Evolutionary conservation across 2,888 invertebrate genomes (phyloP).

Genomic region (Nemotelus nigrinus): DNA sequence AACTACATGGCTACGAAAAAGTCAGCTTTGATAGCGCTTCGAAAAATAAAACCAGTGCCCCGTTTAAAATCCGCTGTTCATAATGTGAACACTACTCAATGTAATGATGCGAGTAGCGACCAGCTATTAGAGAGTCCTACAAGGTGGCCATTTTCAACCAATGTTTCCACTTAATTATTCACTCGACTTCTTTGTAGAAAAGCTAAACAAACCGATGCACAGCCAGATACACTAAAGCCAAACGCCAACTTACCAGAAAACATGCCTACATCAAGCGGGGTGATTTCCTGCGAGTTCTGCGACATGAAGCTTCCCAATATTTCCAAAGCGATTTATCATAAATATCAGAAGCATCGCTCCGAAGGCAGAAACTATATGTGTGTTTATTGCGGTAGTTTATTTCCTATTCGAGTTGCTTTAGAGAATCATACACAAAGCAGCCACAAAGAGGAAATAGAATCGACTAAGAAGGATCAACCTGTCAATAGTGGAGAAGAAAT

Average conservation of each 20-base stretch:
- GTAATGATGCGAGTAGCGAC: no score
- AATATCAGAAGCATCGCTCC: conserved; percentile 73
- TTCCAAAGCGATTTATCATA: conserved; percentile 74
- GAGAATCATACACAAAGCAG: conserved; percentile 43
- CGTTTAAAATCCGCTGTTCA: no score
- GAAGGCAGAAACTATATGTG: conserved; percentile 73
- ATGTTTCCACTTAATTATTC: no score
- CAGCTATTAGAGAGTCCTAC: no score
- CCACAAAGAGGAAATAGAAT: conserved; percentile 51
- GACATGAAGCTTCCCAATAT: conserved; percentile 69
- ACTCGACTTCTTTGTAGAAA: no score
- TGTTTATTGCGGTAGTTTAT: conserved; percentile 74
- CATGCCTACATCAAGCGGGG: conserved; percentile 59
- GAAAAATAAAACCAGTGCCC: no score
- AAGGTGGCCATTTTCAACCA: no score
- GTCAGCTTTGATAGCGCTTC: no score
- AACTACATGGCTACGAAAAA: conserved; percentile 55
- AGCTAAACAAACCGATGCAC: no score
- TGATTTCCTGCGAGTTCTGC: conserved; percentile 71
- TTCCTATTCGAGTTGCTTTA: conserved; percentile 70
- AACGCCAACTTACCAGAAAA: no score
- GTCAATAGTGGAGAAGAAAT: not conserved
- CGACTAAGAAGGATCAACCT: conserved; percentile 5
- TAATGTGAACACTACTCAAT: no score
- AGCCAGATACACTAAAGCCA: no score